phyloP scores from a whole-genome alignment of 2,113 vertebrate genomes.

The Cinclus cinclus region DNA sequence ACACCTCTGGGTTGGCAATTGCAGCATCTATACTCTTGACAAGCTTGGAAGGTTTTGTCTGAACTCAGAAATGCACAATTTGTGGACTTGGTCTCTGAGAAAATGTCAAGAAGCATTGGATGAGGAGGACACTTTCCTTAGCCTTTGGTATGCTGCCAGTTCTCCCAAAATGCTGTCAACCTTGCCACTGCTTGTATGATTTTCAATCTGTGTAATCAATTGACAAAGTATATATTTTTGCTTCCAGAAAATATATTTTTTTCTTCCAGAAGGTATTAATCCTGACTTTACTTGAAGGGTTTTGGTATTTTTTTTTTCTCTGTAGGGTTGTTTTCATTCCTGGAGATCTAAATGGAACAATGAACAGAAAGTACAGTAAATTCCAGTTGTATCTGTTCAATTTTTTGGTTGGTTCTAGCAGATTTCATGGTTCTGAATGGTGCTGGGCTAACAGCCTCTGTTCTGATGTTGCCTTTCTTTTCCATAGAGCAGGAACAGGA shows the following conservation, averaged over 20 bases:
- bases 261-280: not conserved
- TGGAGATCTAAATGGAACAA: not conserved
- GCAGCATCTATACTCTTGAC: not conserved
- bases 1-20: not conserved
- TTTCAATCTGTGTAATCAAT: conserved; percentile 3
- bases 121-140: not conserved
- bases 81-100: not conserved
- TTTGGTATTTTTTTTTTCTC: not conserved
- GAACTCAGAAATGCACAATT: not conserved
- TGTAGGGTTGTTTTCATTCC: not conserved
- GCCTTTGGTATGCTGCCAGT: conserved; percentile 1
- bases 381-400: not conserved
- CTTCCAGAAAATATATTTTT: not conserved
- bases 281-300: not conserved
- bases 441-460: not conserved
- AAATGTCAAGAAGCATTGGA: conserved; percentile 8
- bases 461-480: not conserved
- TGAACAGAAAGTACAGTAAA: not conserved
- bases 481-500: not conserved
- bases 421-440: not conserved
- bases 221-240: not conserved
- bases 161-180: conserved; percentile 23
- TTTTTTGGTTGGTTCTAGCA: not conserved
- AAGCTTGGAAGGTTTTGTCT: not conserved
- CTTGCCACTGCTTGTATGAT: not conserved